Evolutionary conservation across 2,113 vertebrate species (phyloP), one percentile per base, ranked within the genome.

Genomic region (Indicator maculatus): DNA sequence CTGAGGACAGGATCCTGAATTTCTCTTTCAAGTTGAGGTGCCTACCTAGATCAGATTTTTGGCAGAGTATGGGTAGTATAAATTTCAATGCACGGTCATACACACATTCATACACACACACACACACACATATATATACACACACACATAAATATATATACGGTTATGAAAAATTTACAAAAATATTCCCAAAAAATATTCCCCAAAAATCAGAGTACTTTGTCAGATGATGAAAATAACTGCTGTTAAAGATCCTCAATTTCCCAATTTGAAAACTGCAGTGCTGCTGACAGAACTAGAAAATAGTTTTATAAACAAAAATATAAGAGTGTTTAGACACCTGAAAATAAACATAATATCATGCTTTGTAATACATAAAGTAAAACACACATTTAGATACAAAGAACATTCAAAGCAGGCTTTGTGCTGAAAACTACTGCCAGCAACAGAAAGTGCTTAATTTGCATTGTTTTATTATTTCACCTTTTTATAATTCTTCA

Each of bases 1-100:
- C 72, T 94, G 83, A 90, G 88, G 47, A 93, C 45, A 69, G 31
- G 52, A 66, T 77, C 76, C 86, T 60, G 60, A 88, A 96, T 86
- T 95, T 88, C 63, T 84, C 78, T 75, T 87, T 91, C 74, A 77
- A 78, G 65, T 27, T 0, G 0, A 91, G 41, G 17, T 90, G 76
- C 90, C 82, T 93, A 71, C 56, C 79, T 81, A 90, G 26, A 77
- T 88, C 39, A 27, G 52, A 80, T 18, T 93, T 93, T 85, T 90
- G 69, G 28, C 63, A 45, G 75, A 90, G 18, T 36, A 79, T 45
- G 45, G 4, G 28, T 41, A 80, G n/a, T 38, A 56, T 71, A 56
- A 89, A 80, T 96, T 90, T 83, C 60, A 90, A 66, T 41, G 23
- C 17, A 47, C 71, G 23, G 16, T 67, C 36, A 44, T 60, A 67